phyloP scores from a whole-genome alignment of 2,888 invertebrate species.

The Rhagium mordax region DNA sequence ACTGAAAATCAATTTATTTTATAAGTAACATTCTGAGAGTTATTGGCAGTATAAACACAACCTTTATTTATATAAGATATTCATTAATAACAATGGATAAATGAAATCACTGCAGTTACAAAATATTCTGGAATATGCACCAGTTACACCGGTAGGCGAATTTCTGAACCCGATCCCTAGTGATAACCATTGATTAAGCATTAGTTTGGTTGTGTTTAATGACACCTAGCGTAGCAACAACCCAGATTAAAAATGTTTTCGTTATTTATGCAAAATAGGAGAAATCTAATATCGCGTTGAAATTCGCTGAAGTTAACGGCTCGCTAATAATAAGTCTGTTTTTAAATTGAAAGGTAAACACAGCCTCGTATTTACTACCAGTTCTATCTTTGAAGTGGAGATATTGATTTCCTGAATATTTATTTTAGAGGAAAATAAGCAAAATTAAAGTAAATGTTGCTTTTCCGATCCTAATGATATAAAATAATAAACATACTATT shows the following conservation, averaged over 20 bases:
- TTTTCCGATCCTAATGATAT: slow-evolving; percentile 26
- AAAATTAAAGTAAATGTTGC: slow-evolving; percentile 43
- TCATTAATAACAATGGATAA: too few relatives aligned
- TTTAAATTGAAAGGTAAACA: slow-evolving; percentile 44
- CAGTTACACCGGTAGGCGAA: too few relatives aligned
- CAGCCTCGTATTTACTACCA: slow-evolving; percentile 40
- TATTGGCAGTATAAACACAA: too few relatives aligned
- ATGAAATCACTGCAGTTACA: too few relatives aligned
- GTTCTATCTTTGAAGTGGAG: slow-evolving; percentile 47
- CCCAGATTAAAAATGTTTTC: not conserved
- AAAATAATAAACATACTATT: slow-evolving; percentile 25
- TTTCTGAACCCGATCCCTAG: too few relatives aligned
- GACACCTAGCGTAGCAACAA: too few relatives aligned
- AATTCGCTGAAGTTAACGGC: slow-evolving; percentile 29
- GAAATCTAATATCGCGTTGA: slow-evolving; percentile 18
- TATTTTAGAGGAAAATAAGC: slow-evolving; percentile 46
- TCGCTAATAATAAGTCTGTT: slow-evolving; percentile 47
- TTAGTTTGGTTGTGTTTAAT: too few relatives aligned
- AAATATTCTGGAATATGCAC: too few relatives aligned
- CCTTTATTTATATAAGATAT: too few relatives aligned
- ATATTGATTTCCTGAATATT: slow-evolving; percentile 47
- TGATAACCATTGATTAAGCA: too few relatives aligned
- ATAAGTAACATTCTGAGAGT: too few relatives aligned
- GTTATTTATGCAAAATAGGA: not conserved
- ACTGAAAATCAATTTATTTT: too few relatives aligned